A percentile compares a stretch with the other conserved stretches of the same genome.
These are phyloP conservation scores for Melanostoma mellinum DNA, from an alignment of 2,888 invertebrate genomes.

Conservation along the genomic window DNA sequence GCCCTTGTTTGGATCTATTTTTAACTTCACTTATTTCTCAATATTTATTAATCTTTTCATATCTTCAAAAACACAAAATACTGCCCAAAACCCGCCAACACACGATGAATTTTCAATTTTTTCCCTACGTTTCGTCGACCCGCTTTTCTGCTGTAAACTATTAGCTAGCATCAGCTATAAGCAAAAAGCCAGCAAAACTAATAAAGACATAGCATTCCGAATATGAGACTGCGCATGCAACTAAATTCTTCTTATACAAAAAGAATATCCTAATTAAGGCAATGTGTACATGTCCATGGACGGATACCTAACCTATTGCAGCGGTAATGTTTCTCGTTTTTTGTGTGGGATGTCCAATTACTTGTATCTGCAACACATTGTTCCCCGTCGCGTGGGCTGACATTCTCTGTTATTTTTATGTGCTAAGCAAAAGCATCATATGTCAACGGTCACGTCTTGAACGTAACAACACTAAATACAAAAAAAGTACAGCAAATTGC, in stretches of 20 bases:
- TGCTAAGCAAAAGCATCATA: slow-evolving; percentile 39
- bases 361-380: slow-evolving; percentile 16
- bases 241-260: not conserved
- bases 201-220: not conserved
- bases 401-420: slow-evolving; percentile 35
- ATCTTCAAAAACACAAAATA: too few relatives aligned
- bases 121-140: too few relatives aligned
- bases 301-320: slow-evolving; percentile 38
- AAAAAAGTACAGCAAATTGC: not conserved
- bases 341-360: slow-evolving; percentile 64
- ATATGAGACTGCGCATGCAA: slow-evolving; percentile 10
- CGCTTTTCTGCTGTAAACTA: too few relatives aligned
- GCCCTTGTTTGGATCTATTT: too few relatives aligned
- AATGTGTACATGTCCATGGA: slow-evolving; percentile 20
- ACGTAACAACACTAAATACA: not conserved
- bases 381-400: slow-evolving; percentile 49
- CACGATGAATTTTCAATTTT: too few relatives aligned
- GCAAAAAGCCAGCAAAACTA: not conserved
- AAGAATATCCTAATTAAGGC: slow-evolving; percentile 20
- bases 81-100: too few relatives aligned
- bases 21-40: too few relatives aligned
- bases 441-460: slow-evolving; percentile 46
- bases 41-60: too few relatives aligned
- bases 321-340: slow-evolving; percentile 24
- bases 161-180: not conserved